Evolutionary conservation across 2,888 invertebrate genomes (phyloP).

Genomic region (Lobophora halterata): DNA sequence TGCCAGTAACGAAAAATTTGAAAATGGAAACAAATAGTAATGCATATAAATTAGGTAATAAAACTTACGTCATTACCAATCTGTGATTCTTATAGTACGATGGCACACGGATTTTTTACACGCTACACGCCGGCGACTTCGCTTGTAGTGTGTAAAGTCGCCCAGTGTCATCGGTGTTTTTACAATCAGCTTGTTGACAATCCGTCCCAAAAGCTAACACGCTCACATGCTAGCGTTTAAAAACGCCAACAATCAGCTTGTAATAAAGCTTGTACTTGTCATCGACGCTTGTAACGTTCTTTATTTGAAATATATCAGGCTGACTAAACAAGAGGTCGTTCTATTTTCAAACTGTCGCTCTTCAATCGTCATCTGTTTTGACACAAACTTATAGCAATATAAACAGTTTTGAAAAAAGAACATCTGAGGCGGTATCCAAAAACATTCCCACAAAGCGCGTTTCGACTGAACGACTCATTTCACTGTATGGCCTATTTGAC

Average conservation of each 20-base stretch:
- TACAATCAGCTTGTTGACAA: no score
- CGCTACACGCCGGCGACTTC: no score
- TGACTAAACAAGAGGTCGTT: not conserved
- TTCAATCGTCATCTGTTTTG: slow-evolving; percentile 29
- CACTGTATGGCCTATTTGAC: slow-evolving; percentile 56
- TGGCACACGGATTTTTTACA: no score
- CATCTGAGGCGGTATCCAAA: slow-evolving; percentile 47
- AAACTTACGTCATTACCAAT: not conserved
- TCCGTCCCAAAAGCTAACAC: no score
- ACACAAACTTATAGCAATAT: slow-evolving; percentile 27
- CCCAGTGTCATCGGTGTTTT: no score
- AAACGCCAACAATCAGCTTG: no score
- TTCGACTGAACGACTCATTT: slow-evolving; percentile 62
- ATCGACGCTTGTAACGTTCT: not conserved
- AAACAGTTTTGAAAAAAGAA: slow-evolving; percentile 29
- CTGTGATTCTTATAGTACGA: no score
- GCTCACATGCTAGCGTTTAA: no score
- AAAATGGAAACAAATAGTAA: slow-evolving; percentile 4
- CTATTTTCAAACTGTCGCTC: slow-evolving; percentile 8
- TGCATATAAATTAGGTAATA: slow-evolving; percentile 6
- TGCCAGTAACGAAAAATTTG: slow-evolving; percentile 32
- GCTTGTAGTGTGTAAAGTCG: no score
- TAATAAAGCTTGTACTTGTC: no score
- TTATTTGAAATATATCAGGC: not conserved
- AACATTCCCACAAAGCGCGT: slow-evolving; percentile 52